These are phyloP conservation scores for Pteruthius melanotis DNA, from an alignment of 2,113 vertebrate species.

Conservation along the genomic window DNA sequence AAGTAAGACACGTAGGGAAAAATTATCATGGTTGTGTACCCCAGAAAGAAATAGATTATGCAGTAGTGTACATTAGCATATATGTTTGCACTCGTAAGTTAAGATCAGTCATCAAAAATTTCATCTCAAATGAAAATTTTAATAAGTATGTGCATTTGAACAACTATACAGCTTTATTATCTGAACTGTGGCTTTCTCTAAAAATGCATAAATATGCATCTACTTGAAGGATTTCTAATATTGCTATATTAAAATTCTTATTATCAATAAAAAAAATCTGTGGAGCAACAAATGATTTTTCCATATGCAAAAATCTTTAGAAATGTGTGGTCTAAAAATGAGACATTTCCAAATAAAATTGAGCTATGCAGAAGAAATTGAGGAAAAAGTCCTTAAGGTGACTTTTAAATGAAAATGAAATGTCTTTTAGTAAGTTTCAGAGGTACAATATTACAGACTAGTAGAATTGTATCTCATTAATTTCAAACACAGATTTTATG, in stretches of 20 bases:
- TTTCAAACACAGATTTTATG: conserved; percentile 80
- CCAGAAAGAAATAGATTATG: background rate
- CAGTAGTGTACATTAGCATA: background rate
- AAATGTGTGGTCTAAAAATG: conserved; percentile 61
- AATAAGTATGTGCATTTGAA: conserved; percentile 33
- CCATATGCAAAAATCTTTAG: conserved; percentile 56
- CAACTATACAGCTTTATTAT: conserved; percentile 48
- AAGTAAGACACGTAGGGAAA: background rate
- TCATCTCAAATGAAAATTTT: conserved; percentile 45
- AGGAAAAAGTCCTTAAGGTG: conserved; percentile 74
- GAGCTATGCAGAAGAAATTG: conserved; percentile 61
- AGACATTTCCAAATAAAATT: conserved; percentile 73
- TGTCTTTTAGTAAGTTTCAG: conserved; percentile 72
- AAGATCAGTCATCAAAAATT: conserved; percentile 39
- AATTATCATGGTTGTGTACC: background rate
- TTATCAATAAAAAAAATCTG: background rate
- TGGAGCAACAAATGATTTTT: conserved; percentile 4
- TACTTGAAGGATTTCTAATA: background rate
- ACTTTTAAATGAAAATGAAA: conserved; percentile 80
- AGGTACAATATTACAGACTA: conserved; percentile 61
- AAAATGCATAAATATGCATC: background rate
- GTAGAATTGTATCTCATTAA: conserved; percentile 77
- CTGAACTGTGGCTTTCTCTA: background rate
- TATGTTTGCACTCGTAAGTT: conserved; percentile 29
- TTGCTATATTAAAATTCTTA: conserved; percentile 32